A percentile compares a stretch with the other conserved stretches of the same genome.
Evolutionary conservation across 35 echinoderm and acorn worm species (phyloP).

Genomic region (Diadema setosum): DNA sequence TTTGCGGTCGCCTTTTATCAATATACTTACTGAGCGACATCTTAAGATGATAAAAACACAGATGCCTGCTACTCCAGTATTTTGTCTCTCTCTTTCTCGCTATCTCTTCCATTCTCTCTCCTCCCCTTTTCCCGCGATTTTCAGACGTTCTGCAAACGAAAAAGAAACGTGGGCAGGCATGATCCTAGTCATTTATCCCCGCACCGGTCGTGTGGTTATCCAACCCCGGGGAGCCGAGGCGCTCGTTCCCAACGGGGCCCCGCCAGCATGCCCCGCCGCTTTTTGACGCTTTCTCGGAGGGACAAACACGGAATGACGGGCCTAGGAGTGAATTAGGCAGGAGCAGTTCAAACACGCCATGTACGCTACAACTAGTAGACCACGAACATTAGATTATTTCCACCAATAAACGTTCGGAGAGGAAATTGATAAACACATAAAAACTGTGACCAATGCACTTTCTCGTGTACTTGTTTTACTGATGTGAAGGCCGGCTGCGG

Average conservation of each 20-base stretch:
- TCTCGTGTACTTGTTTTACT: too few species aligned
- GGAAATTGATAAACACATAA: neutral
- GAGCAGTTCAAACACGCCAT: neutral
- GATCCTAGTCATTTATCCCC: neutral
- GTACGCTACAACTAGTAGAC: neutral
- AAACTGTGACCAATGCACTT: neutral
- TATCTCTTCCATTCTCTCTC: too few species aligned
- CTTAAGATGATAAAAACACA: too few species aligned
- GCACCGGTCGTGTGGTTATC: neutral
- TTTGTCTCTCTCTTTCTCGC: too few species aligned
- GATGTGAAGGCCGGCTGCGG: too few species aligned
- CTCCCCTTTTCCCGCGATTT: too few species aligned
- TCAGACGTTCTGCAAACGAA: neutral
- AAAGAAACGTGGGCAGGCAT: neutral
- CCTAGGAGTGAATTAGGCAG: neutral
- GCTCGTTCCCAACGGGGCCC: neutral
- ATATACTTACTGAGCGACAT: too few species aligned
- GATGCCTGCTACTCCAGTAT: too few species aligned
- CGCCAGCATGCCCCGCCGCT: neutral
- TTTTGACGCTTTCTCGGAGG: neutral
- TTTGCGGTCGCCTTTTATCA: too few species aligned
- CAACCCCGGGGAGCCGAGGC: neutral
- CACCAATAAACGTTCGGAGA: neutral
- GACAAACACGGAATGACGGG: neutral
- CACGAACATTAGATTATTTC: neutral